Base-by-base conservation (phyloP, 2,113 vertebrate species). In the Aspiorhynchus laticeps region DNA sequence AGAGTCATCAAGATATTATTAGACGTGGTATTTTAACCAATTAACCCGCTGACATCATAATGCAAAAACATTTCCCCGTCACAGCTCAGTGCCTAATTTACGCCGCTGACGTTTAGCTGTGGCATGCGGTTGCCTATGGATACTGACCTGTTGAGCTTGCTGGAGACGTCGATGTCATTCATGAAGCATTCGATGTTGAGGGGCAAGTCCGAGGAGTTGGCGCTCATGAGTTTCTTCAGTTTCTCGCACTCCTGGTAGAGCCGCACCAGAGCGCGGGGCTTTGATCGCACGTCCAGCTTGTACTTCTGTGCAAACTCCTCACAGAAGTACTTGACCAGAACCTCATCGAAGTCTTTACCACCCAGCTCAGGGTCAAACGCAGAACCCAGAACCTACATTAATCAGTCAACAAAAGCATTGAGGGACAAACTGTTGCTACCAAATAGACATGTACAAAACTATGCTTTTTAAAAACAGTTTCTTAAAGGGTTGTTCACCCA, bases 221-320 rank as follows among this genome's bases (percentile, higher is more conserved):
- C 98, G 7, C 98, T 99, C 98, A 99, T 99, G 91, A 99, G 87
- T 78, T 99, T 99, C 91, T 99, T 99, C 88, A 99, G 96, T 87
- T 98, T 99, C 94, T 99, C 98, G 74, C 97, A 98, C 89, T 99
- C 98, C 90, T 99, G 98, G 91, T 95, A 95, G 14, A 99, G 96
- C n/a, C 98, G 95, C 89, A 98, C 93, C 88, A 98, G 90, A 0
- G 98, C 96, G 10, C 97, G 95, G 1, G 98, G 97, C 92, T 97
- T 98, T 11, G 97, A 95, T 90, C 95, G 97, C 33, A 98, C 96
- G 48, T 99, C 97, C 85, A 99, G 93, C 91, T 99, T 99, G 89
- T 99, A 99, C 90, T 97, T 98, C 91, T 97, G 97, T 0, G 92
- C 94, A 85, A 99, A 99, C 86, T 98, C 97, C 89, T 97, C 96